Conservation (phyloP, 2,888 invertebrate genomes). For the Spodoptera exigua region DNA sequence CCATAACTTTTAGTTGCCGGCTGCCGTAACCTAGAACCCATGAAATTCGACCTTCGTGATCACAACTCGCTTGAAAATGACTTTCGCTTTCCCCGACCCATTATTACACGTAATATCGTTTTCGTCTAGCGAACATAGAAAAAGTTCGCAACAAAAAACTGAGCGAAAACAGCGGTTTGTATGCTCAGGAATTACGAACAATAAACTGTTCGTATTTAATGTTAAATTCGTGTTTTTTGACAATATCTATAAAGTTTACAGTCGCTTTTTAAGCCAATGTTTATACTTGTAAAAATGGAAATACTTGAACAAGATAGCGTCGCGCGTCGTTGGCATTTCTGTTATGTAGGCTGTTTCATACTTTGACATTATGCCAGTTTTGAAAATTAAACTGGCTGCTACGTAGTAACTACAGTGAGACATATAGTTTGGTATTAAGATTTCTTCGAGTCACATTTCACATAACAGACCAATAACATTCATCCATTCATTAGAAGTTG, state of each 20-base stretch:
- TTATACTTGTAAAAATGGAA: too few relatives aligned
- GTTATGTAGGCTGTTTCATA: too few relatives aligned
- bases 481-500: too few relatives aligned
- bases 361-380: too few relatives aligned
- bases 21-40: slow-evolving; percentile 55
- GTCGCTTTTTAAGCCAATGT: background rate
- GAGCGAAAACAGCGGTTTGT: slow-evolving; percentile 50
- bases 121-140: slow-evolving; percentile 53
- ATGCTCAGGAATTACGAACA: slow-evolving; percentile 47
- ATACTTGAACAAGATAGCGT: too few relatives aligned
- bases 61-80: slow-evolving; percentile 60
- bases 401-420: too few relatives aligned
- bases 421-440: too few relatives aligned
- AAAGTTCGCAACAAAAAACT: slow-evolving; percentile 55
- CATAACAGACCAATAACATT: too few relatives aligned
- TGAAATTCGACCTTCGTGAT: slow-evolving; percentile 64
- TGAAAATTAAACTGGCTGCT: too few relatives aligned
- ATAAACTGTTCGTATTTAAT: slow-evolving; percentile 39
- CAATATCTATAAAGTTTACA: slow-evolving; percentile 25
- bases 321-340: too few relatives aligned
- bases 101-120: slow-evolving; percentile 60
- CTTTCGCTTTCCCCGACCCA: slow-evolving; percentile 69
- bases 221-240: slow-evolving; percentile 27
- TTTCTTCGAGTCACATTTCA: too few relatives aligned
- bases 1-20: slow-evolving; percentile 50